Conservation (phyloP, 2,113 vertebrate genomes). For the Atractosteus spatula region DNA sequence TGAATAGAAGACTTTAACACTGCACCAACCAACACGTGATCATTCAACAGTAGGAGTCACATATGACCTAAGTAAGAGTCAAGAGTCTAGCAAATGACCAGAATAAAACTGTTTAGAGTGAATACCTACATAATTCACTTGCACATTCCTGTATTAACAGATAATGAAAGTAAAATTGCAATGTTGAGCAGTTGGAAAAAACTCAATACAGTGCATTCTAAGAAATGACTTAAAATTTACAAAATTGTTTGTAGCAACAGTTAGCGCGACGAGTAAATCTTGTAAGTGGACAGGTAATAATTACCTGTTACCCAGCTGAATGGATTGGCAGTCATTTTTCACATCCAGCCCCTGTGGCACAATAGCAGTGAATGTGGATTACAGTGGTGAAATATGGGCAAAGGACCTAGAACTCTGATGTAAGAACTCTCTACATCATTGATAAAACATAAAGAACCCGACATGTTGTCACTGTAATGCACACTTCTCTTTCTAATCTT, state of each 20-base stretch:
- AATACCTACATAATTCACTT: conserved; percentile 3
- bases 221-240: background rate
- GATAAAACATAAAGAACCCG: background rate
- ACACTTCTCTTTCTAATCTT: background rate
- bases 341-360: background rate
- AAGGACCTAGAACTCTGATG: background rate
- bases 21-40: too few relatives aligned
- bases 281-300: conserved; percentile 5
- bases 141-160: background rate
- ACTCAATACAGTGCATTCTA: background rate
- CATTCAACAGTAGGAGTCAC: conserved; percentile 5
- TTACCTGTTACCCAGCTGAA: conserved; percentile 5
- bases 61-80: too few relatives aligned
- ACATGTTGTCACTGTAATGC: background rate
- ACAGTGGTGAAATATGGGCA: background rate
- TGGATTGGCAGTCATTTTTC: conserved; percentile 1
- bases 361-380: background rate
- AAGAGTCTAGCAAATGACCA: conserved; percentile 18
- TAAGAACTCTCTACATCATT: background rate
- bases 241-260: conserved; percentile 1
- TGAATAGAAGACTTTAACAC: too few relatives aligned
- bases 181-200: background rate
- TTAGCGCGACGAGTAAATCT: background rate
- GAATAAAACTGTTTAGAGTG: conserved; percentile 12
- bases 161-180: background rate